Evolutionary conservation across 2,888 invertebrate genomes (phyloP), one percentile per base, ranked within the genome.

Genomic region (Melanostoma mellinum): DNA sequence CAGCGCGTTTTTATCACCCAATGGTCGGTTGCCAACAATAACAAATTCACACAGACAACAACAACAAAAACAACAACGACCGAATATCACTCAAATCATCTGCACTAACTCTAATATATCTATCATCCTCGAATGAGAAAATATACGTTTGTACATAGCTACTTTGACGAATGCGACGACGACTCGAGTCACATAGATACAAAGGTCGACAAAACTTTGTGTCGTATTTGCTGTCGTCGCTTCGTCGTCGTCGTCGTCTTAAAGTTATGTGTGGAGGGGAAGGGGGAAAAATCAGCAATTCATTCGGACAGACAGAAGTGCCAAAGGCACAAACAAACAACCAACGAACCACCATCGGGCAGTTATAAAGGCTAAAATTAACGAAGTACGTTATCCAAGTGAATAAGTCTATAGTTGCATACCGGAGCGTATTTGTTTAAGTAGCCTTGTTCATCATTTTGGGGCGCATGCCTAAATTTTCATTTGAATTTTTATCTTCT

Each of bases 151-250:
- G 33, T 60, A 60, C n/a, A 5, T 60, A 36, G 36, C 35, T 44
- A 44, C 44, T n/a, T n/a, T 44, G n/a, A 42, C 46, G 30, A 63
- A n/a, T 63, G 10, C 6, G 10, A 3, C 50, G 38, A 50, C 30
- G 38, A 38, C 53, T 75, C 44, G 71, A 67, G 58, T 9, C 30
- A 65, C n/a, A 65, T 52, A 67, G 71, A 71, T 67, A 76, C 71
- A 80, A 80, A 80, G 80, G 80, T 80, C 80, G 75, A 58, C 58
- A 71, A 53, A 71, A 58, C 10, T 50, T 63, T 46, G 79, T 79
- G 61, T 73, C 63, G 79, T 73, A 58, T 74, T 68, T 53, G 55
- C 68, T 65, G 69, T 73, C 65, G 73, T 67, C 36, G 50, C 36
- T 38, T 61, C 48, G 9, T 35, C 42, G 32, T 52, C 38, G 40